Base-by-base conservation (phyloP, 1,140 invertebrate species). In the Scaptomyza hsui region DNA sequence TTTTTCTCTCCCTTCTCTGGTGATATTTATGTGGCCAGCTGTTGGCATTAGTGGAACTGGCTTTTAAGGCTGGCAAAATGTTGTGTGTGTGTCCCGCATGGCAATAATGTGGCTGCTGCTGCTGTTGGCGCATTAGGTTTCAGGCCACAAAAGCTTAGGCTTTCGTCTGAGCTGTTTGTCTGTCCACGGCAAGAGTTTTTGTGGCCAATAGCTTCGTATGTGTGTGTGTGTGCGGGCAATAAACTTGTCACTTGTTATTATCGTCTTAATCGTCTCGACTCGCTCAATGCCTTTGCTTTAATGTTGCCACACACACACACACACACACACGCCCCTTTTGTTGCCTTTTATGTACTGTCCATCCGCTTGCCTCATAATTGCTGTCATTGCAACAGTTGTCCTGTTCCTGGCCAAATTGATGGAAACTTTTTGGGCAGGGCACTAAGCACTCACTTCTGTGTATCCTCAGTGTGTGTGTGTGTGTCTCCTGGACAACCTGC, bases 241-340 rank as follows among this genome's bases (percentile, higher is more conserved):
- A 86, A 86, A 86, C 81, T 86, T 86, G 81, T 86, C 81, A 83
- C 81, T 86, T 86, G 82, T 86, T 86, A 86, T 86, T 86, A 86
- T 88, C 81, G 83, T 88, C 82, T 88, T 86, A 86, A 86, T 86
- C 82, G 81, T 80, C 82, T 80, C 45, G 51, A 7, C 49, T 68
- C 64, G 55, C 51, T 62, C 79, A 82, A 75, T 73, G 82, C 47
- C 68, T 47, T 76, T 62, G 62, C 71, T 73, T 72, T 73, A 75
- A 62, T 70, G 52, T 61, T 10, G 37, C 13, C 9, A 9, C 37
- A 29, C 21, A 3, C 16, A 7, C 16, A 3, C 26, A 32, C 15
- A 42, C 44, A 26, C 48, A 55, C 68, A 62, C 18, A 24, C 12
- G 42, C 48, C 63, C 63, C 67, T 56, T 81, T 64, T 69, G 32